These are phyloP conservation scores for Chascanopsetta lugubris DNA, from an alignment of 2,113 vertebrate genomes.

Conservation along the genomic window DNA sequence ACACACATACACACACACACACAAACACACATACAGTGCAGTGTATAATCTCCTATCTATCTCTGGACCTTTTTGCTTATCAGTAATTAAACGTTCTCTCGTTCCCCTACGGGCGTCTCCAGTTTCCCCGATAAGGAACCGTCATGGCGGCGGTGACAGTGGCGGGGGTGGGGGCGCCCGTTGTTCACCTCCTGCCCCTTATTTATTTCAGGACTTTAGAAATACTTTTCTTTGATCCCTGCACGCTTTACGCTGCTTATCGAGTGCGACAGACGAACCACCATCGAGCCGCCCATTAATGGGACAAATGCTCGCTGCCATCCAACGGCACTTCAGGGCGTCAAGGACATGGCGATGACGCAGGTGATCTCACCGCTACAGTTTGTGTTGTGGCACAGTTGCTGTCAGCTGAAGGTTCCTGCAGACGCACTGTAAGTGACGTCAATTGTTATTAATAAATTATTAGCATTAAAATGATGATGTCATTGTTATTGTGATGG, in stretches of 20 bases:
- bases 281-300: slow-evolving; percentile 53
- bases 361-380: slow-evolving; percentile 32
- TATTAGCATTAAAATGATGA: no score
- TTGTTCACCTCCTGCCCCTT: background rate
- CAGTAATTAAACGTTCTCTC: slow-evolving; percentile 67
- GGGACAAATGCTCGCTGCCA: slow-evolving; percentile 18
- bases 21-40: slow-evolving; percentile 26
- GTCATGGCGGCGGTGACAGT: slow-evolving; percentile 20
- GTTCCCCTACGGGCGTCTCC: slow-evolving; percentile 49
- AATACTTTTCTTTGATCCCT: slow-evolving; percentile 1
- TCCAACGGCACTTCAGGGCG: slow-evolving; percentile 2
- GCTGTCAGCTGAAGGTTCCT: background rate
- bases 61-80: slow-evolving; percentile 52
- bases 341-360: slow-evolving; percentile 27
- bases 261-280: slow-evolving; percentile 41
- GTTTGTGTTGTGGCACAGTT: background rate
- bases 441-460: no score
- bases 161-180: slow-evolving; percentile 15
- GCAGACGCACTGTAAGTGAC: no score
- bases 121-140: slow-evolving; percentile 65
- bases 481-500: no score
- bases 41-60: slow-evolving; percentile 52
- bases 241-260: slow-evolving; percentile 33
- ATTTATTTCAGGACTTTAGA: slow-evolving; percentile 3
- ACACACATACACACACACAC: slow-evolving; percentile 36